phyloP scores from a whole-genome alignment of 1,140 invertebrate species.

The Saccostrea glomerata region DNA sequence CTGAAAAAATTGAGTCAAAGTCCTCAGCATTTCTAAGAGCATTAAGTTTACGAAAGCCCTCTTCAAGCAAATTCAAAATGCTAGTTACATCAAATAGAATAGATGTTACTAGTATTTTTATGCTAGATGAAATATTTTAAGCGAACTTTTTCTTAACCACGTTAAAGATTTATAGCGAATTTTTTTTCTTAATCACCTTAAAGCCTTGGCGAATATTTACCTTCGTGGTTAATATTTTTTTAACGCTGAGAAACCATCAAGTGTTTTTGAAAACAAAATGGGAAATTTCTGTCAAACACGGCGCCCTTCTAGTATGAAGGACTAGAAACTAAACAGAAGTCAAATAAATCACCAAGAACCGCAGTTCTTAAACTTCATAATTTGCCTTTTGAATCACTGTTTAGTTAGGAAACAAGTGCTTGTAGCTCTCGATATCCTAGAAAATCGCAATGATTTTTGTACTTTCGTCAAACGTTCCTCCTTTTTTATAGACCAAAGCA shows the following conservation, averaged over 20 bases:
- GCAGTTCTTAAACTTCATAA: not conserved
- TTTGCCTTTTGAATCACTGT: not conserved
- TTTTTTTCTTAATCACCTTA: no score
- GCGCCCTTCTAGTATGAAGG: not conserved
- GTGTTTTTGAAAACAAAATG: not conserved
- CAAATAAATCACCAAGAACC: not conserved
- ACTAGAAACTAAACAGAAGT: constrained; percentile 1
- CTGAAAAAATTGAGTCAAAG: no score
- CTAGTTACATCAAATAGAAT: no score
- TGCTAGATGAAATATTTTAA: no score
- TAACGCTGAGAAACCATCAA: not conserved
- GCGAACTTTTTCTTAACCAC: no score
- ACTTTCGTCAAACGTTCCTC: not conserved
- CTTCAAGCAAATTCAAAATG: no score
- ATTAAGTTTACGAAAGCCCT: no score
- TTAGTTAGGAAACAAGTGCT: not conserved
- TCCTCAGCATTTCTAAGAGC: no score
- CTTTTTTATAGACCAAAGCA: not conserved
- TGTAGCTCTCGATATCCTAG: not conserved
- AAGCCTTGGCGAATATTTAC: not conserved
- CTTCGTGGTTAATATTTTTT: not conserved
- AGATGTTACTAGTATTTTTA: no score
- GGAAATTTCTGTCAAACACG: not conserved
- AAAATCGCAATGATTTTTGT: not conserved
- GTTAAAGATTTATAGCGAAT: no score